Conservation (phyloP, 2,888 invertebrate genomes). For the Vanessa cardui region DNA sequence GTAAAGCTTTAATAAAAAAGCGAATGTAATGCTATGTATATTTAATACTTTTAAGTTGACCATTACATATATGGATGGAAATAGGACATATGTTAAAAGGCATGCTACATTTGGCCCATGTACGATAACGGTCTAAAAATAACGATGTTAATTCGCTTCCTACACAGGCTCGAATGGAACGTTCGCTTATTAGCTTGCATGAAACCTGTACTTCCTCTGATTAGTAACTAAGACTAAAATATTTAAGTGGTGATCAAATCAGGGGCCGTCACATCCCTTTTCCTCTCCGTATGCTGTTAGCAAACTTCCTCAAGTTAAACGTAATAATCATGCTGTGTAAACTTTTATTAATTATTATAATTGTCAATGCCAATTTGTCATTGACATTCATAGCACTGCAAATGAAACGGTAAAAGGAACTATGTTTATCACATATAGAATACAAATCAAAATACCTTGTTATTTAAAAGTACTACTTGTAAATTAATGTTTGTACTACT, state of each 20-base stretch:
- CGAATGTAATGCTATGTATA: not conserved
- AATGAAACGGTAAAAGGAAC: slow-evolving; percentile 5
- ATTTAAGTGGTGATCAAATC: not conserved
- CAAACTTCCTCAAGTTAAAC: not conserved
- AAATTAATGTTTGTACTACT: not conserved
- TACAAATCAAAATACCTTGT: slow-evolving; percentile 1
- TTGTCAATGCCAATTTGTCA: slow-evolving; percentile 4
- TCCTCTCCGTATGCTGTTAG: not conserved
- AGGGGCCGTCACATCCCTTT: not conserved
- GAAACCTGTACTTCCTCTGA: slow-evolving; percentile 6
- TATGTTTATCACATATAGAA: slow-evolving; percentile 13
- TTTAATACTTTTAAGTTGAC: no score
- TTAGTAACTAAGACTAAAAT: not conserved
- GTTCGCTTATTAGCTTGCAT: slow-evolving; percentile 53
- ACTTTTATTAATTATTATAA: slow-evolving; percentile 4
- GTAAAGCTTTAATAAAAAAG: not conserved
- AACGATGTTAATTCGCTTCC: slow-evolving; percentile 65
- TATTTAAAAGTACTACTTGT: not conserved
- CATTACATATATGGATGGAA: not conserved
- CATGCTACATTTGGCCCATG: slow-evolving; percentile 51
- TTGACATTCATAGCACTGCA: slow-evolving; percentile 5
- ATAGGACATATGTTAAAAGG: not conserved
- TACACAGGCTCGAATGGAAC: slow-evolving; percentile 62
- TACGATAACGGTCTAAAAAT: slow-evolving; percentile 67
- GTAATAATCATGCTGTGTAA: no score